phyloP scores from a whole-genome alignment of 2,797 vertebrate genomes.

The Netta rufina region DNA sequence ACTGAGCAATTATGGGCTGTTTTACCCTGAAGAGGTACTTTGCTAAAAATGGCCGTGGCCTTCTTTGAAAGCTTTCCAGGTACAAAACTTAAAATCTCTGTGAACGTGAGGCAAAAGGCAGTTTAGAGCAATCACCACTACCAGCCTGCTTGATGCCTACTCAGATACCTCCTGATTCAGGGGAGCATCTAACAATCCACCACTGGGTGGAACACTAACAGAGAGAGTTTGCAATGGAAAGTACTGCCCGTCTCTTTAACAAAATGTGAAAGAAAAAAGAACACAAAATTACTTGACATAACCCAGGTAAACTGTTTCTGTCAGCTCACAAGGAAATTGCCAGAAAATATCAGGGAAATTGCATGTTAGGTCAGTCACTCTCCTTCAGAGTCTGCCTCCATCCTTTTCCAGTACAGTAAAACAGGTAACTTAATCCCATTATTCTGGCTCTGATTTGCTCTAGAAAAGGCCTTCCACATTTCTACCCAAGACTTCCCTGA shows the following conservation, averaged over 20 bases:
- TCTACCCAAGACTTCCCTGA: background rate
- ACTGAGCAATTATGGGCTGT: too few relatives aligned
- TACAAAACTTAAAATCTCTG: background rate
- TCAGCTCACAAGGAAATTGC: background rate
- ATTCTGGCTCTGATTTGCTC: background rate
- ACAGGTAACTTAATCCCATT: background rate
- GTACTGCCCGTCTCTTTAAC: background rate
- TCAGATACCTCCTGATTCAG: background rate
- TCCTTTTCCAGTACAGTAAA: background rate
- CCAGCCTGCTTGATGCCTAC: background rate
- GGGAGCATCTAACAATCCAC: too few relatives aligned
- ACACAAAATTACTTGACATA: background rate
- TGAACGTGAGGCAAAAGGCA: background rate
- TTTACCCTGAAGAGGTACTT: background rate
- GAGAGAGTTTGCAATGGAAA: background rate
- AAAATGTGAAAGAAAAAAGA: background rate
- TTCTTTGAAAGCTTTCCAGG: background rate
- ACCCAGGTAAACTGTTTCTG: background rate
- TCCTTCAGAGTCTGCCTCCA: background rate
- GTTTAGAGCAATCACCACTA: background rate
- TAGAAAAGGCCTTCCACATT: too few relatives aligned
- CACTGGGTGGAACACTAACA: too few relatives aligned
- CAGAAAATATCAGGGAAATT: background rate
- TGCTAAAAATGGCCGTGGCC: background rate
- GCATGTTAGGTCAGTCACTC: background rate